Evolutionary conservation across 1,140 invertebrate genomes (phyloP).

Genomic region (Pomacea maculata): DNA sequence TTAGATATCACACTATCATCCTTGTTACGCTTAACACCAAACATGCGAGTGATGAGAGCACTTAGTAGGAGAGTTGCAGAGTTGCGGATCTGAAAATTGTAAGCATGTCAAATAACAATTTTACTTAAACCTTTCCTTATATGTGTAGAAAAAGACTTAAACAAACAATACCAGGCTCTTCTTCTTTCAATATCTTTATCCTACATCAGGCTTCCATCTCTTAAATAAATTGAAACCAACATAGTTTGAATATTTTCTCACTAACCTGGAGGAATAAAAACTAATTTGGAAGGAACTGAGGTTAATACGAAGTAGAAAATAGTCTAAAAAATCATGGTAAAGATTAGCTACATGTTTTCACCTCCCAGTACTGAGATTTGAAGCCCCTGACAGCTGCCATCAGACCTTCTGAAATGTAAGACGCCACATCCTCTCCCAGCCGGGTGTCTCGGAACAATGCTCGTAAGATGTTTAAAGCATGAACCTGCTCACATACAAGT

Average conservation of each 20-base stretch:
- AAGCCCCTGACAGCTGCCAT: conserved; percentile 80
- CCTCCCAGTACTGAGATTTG: conserved; percentile 79
- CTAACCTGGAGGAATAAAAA: too few relatives aligned
- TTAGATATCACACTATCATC: conserved; percentile 72
- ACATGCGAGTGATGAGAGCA: conserved; percentile 85
- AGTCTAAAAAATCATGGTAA: too few relatives aligned
- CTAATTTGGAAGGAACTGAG: too few relatives aligned
- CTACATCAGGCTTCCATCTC: too few relatives aligned
- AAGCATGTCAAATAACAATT: not conserved
- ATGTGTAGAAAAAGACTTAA: not conserved
- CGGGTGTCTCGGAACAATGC: conserved; percentile 80
- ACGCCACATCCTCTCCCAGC: conserved; percentile 77
- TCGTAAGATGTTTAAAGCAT: conserved; percentile 87
- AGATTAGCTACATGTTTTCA: conserved; percentile 64
- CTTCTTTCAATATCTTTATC: not conserved
- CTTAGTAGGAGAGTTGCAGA: conserved; percentile 86
- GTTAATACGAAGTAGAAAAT: too few relatives aligned
- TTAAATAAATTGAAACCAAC: too few relatives aligned
- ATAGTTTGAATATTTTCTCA: too few relatives aligned
- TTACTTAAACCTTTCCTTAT: not conserved
- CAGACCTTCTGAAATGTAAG: conserved; percentile 78
- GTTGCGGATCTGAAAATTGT: conserved; percentile 73
- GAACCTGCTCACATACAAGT: conserved; percentile 68
- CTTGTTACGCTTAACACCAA: conserved; percentile 84
- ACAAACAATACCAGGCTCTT: not conserved